Percentiles rank a stretch among this genome's conserved stretches.
Evolutionary conservation across 2,888 invertebrate species (phyloP).

Genomic region (Volucella inflata): DNA sequence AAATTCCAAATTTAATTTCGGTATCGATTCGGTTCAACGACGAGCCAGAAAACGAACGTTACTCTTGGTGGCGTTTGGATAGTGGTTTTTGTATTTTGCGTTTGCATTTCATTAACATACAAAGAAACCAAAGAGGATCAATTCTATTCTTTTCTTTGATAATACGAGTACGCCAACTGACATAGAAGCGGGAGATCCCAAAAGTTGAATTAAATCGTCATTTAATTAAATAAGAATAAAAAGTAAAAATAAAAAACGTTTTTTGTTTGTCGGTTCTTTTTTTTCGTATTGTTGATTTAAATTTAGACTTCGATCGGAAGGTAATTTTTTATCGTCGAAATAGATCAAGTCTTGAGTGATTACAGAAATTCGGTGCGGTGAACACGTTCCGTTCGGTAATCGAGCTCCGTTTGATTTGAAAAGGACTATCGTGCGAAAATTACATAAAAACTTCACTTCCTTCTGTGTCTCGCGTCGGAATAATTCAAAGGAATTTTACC

Average conservation of each 20-base stretch:
- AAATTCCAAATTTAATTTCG: slow-evolving; percentile 76
- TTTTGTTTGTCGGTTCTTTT: slow-evolving; percentile 33
- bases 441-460: slow-evolving; percentile 49
- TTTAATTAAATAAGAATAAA: slow-evolving; percentile 70
- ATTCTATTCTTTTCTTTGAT: slow-evolving; percentile 54
- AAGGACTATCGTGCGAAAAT: slow-evolving; percentile 29
- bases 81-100: slow-evolving; percentile 65
- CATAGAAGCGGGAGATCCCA: slow-evolving; percentile 64
- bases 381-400: slow-evolving; percentile 77
- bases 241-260: slow-evolving; percentile 50
- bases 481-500: slow-evolving; percentile 37
- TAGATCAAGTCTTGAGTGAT: slow-evolving; percentile 80
- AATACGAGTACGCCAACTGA: slow-evolving; percentile 65
- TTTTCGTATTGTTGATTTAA: slow-evolving; percentile 63
- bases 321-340: slow-evolving; percentile 81
- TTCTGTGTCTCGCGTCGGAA: slow-evolving; percentile 56
- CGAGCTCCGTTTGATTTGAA: slow-evolving; percentile 54
- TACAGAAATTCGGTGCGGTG: slow-evolving; percentile 79
- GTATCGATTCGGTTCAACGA: slow-evolving; percentile 75
- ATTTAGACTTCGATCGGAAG: slow-evolving; percentile 79
- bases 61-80: slow-evolving; percentile 75
- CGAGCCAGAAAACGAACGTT: slow-evolving; percentile 70
- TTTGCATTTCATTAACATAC: slow-evolving; percentile 64
- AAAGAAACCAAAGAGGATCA: slow-evolving; percentile 54
- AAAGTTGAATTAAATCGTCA: slow-evolving; percentile 51